Conservation (phyloP, 2,888 invertebrate species). For the Callinectes sapidus region DNA sequence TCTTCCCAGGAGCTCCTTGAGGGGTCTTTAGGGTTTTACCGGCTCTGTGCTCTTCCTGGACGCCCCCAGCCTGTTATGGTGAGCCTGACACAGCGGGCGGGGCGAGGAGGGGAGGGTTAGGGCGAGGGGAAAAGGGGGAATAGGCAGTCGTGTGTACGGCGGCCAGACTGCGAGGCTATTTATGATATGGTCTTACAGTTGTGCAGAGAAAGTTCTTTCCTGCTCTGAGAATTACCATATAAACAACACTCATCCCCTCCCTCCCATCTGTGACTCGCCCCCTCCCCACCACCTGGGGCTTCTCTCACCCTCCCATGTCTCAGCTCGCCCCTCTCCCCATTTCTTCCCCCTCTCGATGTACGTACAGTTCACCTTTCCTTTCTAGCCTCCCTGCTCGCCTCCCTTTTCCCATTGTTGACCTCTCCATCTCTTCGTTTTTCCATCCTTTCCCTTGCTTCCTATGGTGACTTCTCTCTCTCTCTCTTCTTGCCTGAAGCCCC, state of each 20-base stretch:
- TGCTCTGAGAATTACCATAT: slow-evolving; percentile 34
- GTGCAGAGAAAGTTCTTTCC: slow-evolving; percentile 36
- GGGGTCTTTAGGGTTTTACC: slow-evolving; percentile 27
- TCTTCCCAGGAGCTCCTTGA: slow-evolving; percentile 8
- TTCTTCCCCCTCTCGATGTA: neutral
- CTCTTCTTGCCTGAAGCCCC: neutral
- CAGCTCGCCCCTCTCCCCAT: neutral
- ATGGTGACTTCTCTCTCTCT: neutral
- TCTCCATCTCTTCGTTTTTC: slow-evolving; percentile 13
- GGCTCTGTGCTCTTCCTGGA: neutral
- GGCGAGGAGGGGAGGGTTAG: slow-evolving; percentile 12
- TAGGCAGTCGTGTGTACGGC: slow-evolving; percentile 31
- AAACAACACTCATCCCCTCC: slow-evolving; percentile 37
- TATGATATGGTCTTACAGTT: slow-evolving; percentile 33
- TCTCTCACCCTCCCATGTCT: neutral
- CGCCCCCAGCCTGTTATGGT: neutral
- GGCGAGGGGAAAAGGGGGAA: neutral
- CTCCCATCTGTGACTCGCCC: slow-evolving; percentile 30
- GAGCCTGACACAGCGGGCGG: neutral
- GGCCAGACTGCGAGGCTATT: slow-evolving; percentile 34
- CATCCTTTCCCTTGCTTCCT: neutral
- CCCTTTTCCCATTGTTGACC: neutral
- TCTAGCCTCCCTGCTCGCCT: neutral
- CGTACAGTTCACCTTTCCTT: neutral
- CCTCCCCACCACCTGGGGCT: neutral